Evolutionary conservation across 2,113 vertebrate genomes (phyloP).

Genomic region (Heterocephalus glaber): DNA sequence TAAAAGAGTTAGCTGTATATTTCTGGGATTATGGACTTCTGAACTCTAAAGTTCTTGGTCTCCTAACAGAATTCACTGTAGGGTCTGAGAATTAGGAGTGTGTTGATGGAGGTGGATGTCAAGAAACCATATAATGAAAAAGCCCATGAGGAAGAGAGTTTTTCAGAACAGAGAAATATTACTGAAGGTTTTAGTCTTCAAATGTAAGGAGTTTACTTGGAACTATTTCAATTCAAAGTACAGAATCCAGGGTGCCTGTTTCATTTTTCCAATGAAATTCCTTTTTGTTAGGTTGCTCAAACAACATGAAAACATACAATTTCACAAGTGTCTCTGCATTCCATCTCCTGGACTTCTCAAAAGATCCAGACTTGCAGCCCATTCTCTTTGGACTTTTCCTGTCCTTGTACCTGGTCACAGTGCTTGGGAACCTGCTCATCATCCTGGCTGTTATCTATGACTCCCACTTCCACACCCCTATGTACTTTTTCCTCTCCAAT

Average conservation of each 20-base stretch:
- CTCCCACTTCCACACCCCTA: not conserved
- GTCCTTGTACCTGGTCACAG: not conserved
- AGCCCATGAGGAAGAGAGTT: not conserved
- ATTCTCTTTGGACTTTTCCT: not conserved
- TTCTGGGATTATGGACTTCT: not conserved
- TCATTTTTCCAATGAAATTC: not conserved
- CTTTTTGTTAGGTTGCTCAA: not conserved
- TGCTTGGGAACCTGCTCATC: not conserved
- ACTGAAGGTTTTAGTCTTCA: not conserved
- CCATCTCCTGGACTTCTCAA: not conserved
- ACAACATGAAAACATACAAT: not conserved
- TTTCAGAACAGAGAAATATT: not conserved
- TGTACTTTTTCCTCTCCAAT: not conserved
- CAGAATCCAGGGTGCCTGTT: not conserved
- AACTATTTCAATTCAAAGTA: not conserved
- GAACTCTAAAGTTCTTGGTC: not conserved
- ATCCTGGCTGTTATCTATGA: not conserved
- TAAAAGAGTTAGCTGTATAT: not conserved
- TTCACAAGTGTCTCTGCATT: not conserved
- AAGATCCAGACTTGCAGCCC: not conserved
- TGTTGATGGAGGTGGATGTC: not conserved
- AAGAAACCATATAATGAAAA: not conserved
- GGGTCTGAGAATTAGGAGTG: not conserved
- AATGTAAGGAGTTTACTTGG: not conserved
- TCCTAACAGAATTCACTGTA: not conserved